A percentile compares a stretch with the other conserved stretches of the same genome.
Conservation (phyloP, 64 coral and sea anemone genomes). For the Montipora foliosa region DNA sequence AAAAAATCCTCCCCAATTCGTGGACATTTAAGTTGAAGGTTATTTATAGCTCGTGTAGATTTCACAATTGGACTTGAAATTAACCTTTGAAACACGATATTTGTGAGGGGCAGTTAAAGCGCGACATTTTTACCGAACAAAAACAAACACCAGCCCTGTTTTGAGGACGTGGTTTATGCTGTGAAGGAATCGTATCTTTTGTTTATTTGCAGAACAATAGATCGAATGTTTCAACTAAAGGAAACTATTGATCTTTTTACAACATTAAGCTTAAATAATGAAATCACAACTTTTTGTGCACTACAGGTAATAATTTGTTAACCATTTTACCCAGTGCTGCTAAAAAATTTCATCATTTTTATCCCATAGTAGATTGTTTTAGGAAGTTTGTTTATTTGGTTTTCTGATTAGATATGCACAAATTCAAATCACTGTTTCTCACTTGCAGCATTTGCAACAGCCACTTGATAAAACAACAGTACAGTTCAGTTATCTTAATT, state of each 20-base stretch:
- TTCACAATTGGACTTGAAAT: background rate
- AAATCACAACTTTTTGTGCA: background rate
- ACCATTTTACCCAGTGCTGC: too few species aligned
- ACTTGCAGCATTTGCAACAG: too few species aligned
- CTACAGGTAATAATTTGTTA: background rate
- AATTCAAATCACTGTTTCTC: too few species aligned
- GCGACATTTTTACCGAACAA: background rate
- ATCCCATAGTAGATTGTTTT: too few species aligned
- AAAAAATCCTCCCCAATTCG: too few species aligned
- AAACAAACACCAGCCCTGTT: background rate
- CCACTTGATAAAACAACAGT: too few species aligned
- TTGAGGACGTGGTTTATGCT: background rate
- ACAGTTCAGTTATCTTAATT: too few species aligned
- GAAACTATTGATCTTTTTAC: background rate
- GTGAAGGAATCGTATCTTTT: constrained; percentile 9
- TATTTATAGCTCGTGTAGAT: background rate
- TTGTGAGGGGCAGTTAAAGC: background rate
- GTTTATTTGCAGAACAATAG: constrained; percentile 3
- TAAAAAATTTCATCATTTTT: too few species aligned
- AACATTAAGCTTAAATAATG: too few species aligned
- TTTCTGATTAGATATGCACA: too few species aligned
- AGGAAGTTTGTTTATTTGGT: too few species aligned
- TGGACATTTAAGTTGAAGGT: too few species aligned
- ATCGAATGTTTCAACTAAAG: background rate
- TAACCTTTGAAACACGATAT: background rate